These are phyloP conservation scores for Dipodomys merriami DNA, from an alignment of 2,113 vertebrate species.

Conservation along the genomic window DNA sequence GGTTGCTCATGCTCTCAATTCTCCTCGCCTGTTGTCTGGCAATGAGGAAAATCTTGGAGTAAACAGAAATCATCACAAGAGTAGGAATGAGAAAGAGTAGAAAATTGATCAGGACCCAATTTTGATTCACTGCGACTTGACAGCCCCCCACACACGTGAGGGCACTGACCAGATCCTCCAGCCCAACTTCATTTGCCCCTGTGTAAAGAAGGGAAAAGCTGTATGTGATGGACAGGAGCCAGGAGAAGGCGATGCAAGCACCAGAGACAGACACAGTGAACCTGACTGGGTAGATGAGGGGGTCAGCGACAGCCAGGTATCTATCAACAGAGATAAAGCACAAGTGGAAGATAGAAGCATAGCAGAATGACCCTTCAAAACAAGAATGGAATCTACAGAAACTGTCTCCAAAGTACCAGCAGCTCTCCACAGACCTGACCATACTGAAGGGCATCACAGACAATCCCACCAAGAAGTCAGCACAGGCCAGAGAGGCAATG, in stretches of 20 bases:
- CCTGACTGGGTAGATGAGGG: slow-evolving; percentile 77
- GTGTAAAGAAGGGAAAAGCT: slow-evolving; percentile 57
- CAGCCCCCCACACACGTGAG: slow-evolving; percentile 71
- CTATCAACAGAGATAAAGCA: slow-evolving; percentile 88
- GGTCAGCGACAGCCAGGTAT: slow-evolving; percentile 85
- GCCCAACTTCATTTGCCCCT: background rate
- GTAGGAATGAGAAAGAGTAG: slow-evolving; percentile 76
- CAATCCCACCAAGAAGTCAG: slow-evolving; percentile 85
- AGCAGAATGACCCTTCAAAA: slow-evolving; percentile 84
- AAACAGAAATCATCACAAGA: slow-evolving; percentile 69
- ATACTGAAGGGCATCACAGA: slow-evolving; percentile 90
- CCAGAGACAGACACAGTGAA: slow-evolving; percentile 6
- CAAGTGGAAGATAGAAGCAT: slow-evolving; percentile 87
- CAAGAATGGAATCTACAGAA: slow-evolving; percentile 87
- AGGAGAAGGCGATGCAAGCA: slow-evolving; percentile 53
- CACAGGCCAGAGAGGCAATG: slow-evolving; percentile 86
- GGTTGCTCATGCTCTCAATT: slow-evolving; percentile 51
- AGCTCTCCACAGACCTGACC: slow-evolving; percentile 61
- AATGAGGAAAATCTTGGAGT: slow-evolving; percentile 76
- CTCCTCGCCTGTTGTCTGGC: slow-evolving; percentile 72
- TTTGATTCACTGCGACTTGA: slow-evolving; percentile 68
- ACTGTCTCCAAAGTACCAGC: slow-evolving; percentile 88
- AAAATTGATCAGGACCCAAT: slow-evolving; percentile 54
- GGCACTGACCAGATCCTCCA: slow-evolving; percentile 52
- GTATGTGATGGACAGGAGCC: slow-evolving; percentile 66